phyloP scores from a whole-genome alignment of 1,140 invertebrate genomes.

The Trachymyrmex cornetzi region DNA sequence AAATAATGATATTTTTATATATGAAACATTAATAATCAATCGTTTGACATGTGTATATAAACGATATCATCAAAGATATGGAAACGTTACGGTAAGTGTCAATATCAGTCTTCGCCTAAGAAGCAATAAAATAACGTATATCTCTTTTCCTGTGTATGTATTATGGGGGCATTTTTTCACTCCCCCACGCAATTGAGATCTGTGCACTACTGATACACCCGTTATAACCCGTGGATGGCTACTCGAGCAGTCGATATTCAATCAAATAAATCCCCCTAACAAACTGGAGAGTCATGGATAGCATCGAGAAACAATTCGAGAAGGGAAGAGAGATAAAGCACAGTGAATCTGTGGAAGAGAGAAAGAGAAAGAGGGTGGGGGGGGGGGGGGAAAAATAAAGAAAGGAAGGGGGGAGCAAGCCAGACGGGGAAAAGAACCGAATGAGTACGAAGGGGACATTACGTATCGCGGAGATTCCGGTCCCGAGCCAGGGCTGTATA shows the following conservation, averaged over 20 bases:
- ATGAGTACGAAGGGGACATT: slow-evolving; percentile 40
- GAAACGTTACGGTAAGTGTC: background rate
- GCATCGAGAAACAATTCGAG: slow-evolving; percentile 80
- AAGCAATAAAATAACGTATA: slow-evolving; percentile 27
- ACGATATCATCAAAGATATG: background rate
- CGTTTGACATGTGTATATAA: background rate
- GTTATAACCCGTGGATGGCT: slow-evolving; percentile 64
- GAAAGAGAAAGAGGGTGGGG: background rate
- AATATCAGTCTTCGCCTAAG: slow-evolving; percentile 8
- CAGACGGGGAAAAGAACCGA: slow-evolving; percentile 16
- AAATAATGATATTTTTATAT: background rate
- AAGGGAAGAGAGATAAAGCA: background rate
- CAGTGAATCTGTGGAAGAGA: background rate
- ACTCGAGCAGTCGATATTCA: slow-evolving; percentile 79
- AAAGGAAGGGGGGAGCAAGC: background rate
- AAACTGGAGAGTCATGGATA: slow-evolving; percentile 82
- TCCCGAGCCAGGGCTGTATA: slow-evolving; percentile 65
- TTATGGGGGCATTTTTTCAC: slow-evolving; percentile 15
- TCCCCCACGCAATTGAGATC: slow-evolving; percentile 59
- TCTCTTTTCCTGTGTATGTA: slow-evolving; percentile 25
- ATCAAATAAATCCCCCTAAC: slow-evolving; percentile 83
- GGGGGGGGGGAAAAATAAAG: background rate
- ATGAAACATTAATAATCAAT: slow-evolving; percentile 7
- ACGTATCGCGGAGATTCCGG: slow-evolving; percentile 53
- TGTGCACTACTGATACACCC: slow-evolving; percentile 72